These are phyloP conservation scores for Catagonus wagneri DNA, from an alignment of 2,113 vertebrate genomes.

Conservation along the genomic window DNA sequence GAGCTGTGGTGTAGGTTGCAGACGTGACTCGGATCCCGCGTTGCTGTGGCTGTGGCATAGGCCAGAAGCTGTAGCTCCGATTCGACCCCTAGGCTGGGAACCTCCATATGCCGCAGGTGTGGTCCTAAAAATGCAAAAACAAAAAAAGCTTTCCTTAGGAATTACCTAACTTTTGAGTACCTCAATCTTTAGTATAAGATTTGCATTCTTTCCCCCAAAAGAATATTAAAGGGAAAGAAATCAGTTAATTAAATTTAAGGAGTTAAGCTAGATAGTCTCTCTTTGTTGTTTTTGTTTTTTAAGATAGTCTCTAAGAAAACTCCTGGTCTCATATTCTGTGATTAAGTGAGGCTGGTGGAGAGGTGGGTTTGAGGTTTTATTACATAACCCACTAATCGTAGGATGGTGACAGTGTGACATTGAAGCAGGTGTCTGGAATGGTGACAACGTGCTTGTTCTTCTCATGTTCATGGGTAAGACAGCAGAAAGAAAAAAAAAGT, in stretches of 20 bases:
- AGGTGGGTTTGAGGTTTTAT: neutral
- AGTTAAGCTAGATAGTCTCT: neutral
- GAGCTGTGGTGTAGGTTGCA: no score
- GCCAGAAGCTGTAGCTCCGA: no score
- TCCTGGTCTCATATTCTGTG: neutral
- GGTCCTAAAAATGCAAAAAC: no score
- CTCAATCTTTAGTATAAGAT: neutral
- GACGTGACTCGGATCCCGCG: no score
- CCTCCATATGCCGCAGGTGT: no score
- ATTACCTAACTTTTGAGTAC: neutral
- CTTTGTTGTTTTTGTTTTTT: no score
- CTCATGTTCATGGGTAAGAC: neutral
- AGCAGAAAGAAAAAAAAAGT: neutral
- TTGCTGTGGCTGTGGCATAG: no score
- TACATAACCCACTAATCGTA: neutral
- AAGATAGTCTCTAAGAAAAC: neutral
- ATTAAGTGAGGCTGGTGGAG: neutral
- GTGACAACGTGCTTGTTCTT: neutral
- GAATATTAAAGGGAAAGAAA: neutral
- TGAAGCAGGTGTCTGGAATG: neutral
- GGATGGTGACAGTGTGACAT: neutral
- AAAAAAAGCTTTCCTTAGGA: neutral
- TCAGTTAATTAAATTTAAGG: neutral
- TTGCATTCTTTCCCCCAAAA: neutral
- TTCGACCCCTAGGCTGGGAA: no score